Evolutionary conservation across 2,113 vertebrate genomes (phyloP).

Genomic region (Chaetodon auriga): DNA sequence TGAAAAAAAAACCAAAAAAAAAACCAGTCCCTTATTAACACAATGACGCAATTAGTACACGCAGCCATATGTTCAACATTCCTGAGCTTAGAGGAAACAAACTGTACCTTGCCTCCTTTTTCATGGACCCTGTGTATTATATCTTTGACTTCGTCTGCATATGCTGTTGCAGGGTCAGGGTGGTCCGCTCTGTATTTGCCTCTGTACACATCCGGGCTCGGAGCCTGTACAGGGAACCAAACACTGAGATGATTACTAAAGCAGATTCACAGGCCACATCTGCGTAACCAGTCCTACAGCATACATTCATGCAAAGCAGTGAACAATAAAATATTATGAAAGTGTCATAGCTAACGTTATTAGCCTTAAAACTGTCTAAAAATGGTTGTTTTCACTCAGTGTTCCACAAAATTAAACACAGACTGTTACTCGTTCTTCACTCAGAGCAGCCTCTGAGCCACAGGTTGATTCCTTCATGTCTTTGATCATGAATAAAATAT

Average conservation of each 20-base stretch:
- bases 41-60: not conserved
- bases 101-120: slow-evolving; percentile 89
- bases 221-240: slow-evolving; percentile 83
- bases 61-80: not conserved
- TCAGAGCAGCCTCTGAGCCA: not conserved
- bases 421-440: too few species aligned
- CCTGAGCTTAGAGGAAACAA: not conserved
- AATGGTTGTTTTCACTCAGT: too few species aligned
- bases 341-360: too few species aligned
- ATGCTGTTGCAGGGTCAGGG: slow-evolving; percentile 89
- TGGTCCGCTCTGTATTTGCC: slow-evolving; percentile 93
- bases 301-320: not conserved
- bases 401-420: too few species aligned
- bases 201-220: slow-evolving; percentile 94
- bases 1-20: not conserved
- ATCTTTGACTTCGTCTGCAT: slow-evolving; percentile 92
- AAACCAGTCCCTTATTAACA: not conserved
- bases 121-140: slow-evolving; percentile 87
- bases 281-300: not conserved
- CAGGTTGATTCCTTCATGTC: slow-evolving; percentile 13
- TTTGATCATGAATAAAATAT: slow-evolving; percentile 62
- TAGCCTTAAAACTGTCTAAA: too few species aligned
- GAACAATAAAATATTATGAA: not conserved
- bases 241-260: not conserved
- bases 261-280: not conserved